A percentile compares a stretch with the other conserved stretches of the same genome.
Conservation (phyloP, 2,888 invertebrate species). For the Coremacera marginata region DNA sequence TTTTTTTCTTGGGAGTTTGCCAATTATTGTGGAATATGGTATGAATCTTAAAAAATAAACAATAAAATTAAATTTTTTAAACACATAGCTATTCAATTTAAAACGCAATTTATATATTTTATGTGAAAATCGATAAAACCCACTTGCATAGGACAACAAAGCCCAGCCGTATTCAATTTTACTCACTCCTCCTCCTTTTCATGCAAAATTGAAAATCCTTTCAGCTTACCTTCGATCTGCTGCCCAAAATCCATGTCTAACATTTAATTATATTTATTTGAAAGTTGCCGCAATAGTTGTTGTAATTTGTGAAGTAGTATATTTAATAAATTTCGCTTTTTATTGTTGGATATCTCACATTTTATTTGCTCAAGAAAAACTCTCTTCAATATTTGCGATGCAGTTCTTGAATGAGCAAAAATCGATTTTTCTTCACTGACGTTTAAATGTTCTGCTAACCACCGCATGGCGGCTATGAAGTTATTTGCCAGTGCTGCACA, state of each 20-base stretch:
- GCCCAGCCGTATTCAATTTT: not conserved
- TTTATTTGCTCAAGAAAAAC: no score
- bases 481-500: not conserved
- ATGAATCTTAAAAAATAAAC: conserved; percentile 18
- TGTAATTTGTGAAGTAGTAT: not conserved
- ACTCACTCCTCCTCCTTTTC: not conserved
- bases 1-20: conserved; percentile 21
- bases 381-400: no score
- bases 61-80: not conserved
- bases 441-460: not conserved
- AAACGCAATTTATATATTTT: not conserved
- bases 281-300: no score
- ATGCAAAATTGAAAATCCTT: conserved; percentile 10
- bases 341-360: no score
- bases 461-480: not conserved
- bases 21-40: conserved; percentile 19
- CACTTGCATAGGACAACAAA: conserved; percentile 4
- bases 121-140: conserved; percentile 17
- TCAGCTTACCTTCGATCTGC: conserved; percentile 62
- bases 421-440: not conserved
- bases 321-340: not conserved
- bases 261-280: no score
- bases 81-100: no score
- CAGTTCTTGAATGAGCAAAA: not conserved
- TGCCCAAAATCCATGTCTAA: conserved; percentile 64